Evolutionary conservation across 2,113 vertebrate species (phyloP).

Genomic region (Cebus imitator): DNA sequence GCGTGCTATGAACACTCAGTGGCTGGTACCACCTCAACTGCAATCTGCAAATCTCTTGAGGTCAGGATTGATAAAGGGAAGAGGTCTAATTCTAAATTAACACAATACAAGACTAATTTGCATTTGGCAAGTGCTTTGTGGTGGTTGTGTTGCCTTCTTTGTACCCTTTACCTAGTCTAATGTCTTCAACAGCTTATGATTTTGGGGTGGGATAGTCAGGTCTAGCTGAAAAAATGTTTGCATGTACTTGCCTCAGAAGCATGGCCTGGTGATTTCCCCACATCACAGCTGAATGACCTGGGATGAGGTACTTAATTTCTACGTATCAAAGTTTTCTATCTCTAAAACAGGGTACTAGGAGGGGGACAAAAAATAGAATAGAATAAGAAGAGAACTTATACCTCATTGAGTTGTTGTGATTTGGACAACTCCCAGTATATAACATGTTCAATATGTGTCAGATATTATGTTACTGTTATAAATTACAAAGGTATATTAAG

Average conservation of each 20-base stretch:
- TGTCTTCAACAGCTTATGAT: not conserved
- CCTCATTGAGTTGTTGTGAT: not conserved
- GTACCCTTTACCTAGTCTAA: not conserved
- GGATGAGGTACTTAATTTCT: not conserved
- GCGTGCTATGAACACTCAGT: accelerated
- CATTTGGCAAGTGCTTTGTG: not conserved
- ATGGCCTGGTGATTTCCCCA: not conserved
- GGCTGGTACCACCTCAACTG: not conserved
- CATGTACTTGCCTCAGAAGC: not conserved
- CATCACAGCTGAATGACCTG: not conserved
- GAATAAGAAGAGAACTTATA: not conserved
- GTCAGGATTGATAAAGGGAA: not conserved
- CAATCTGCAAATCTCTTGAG: not conserved
- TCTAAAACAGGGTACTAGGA: not conserved
- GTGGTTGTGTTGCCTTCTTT: not conserved
- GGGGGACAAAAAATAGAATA: too few species aligned
- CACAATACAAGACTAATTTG: not conserved
- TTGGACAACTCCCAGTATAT: not conserved
- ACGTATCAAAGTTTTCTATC: not conserved
- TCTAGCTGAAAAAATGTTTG: not conserved
- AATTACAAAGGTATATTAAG: not conserved
- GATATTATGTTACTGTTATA: not conserved
- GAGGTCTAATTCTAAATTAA: not conserved
- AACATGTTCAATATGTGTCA: not conserved
- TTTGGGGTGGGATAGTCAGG: not conserved